A percentile compares a stretch with the other conserved stretches of the same genome.
These are phyloP conservation scores for Zonitis immaculata DNA, from an alignment of 2,888 invertebrate genomes.

Conservation along the genomic window DNA sequence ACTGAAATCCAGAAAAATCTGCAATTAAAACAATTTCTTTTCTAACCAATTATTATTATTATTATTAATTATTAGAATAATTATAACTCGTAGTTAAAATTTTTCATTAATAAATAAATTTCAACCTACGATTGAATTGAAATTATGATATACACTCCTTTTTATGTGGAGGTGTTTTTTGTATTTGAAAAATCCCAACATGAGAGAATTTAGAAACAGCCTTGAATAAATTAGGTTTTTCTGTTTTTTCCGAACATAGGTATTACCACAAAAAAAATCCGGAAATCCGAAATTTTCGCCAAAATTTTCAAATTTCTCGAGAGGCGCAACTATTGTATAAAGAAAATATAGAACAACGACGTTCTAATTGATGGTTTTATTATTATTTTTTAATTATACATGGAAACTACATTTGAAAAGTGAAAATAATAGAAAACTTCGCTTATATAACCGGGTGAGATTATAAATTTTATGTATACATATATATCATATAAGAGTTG, in stretches of 20 bases:
- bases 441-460: conserved; percentile 46
- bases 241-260: too few relatives aligned
- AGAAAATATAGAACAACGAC: conserved; percentile 26
- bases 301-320: background rate
- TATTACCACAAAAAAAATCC: background rate
- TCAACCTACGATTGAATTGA: conserved; percentile 1
- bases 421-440: conserved; percentile 49
- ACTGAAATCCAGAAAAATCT: conserved; percentile 13
- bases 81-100: background rate
- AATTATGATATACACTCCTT: conserved; percentile 4
- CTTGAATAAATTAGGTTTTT: background rate
- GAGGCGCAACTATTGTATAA: background rate
- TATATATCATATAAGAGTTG: conserved; percentile 38
- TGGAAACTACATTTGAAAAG: conserved; percentile 45
- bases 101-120: background rate
- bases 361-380: too few relatives aligned
- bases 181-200: background rate
- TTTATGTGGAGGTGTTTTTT: conserved; percentile 1
- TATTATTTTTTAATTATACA: too few relatives aligned
- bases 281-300: conserved; percentile 4
- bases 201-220: background rate
- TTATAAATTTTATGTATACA: conserved; percentile 48
- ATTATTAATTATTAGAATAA: background rate
- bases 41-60: background rate
- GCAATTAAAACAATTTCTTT: conserved; percentile 8